A percentile compares a stretch with the other conserved stretches of the same genome.
Evolutionary conservation across 2,888 invertebrate genomes (phyloP).

Genomic region (Noctua janthe): DNA sequence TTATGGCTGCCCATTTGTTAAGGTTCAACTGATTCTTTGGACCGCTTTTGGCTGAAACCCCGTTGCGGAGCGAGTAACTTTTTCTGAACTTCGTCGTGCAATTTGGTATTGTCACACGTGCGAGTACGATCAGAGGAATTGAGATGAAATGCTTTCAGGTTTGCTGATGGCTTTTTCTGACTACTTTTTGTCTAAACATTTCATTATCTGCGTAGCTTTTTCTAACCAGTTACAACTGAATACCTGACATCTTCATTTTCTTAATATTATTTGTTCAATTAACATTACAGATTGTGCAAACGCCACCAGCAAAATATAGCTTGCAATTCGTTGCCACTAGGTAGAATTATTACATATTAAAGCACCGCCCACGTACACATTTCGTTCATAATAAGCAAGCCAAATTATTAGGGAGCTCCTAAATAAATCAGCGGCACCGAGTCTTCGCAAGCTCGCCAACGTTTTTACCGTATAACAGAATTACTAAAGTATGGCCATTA

Average conservation of each 20-base stretch:
- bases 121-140: slow-evolving; percentile 1
- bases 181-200: background rate
- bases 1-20: slow-evolving; percentile 81
- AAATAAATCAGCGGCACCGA: slow-evolving; percentile 58
- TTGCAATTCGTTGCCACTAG: background rate
- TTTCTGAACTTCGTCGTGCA: slow-evolving; percentile 29
- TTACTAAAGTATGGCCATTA: slow-evolving; percentile 52
- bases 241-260: background rate
- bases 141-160: slow-evolving; percentile 6
- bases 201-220: background rate
- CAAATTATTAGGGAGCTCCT: slow-evolving; percentile 34
- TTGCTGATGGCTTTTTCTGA: background rate
- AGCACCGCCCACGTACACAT: slow-evolving; percentile 14
- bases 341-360: background rate
- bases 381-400: slow-evolving; percentile 32
- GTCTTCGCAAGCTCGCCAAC: slow-evolving; percentile 32
- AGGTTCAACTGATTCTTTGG: slow-evolving; percentile 76
- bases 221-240: no score
- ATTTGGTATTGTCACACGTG: slow-evolving; percentile 36
- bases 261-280: background rate
- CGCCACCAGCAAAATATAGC: background rate
- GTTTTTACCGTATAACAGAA: slow-evolving; percentile 44
- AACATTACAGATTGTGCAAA: background rate
- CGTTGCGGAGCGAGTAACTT: slow-evolving; percentile 17
- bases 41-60: slow-evolving; percentile 60